Conservation (phyloP, 53 echinoderm and acorn worm species). For the Echinarachnius parma region DNA sequence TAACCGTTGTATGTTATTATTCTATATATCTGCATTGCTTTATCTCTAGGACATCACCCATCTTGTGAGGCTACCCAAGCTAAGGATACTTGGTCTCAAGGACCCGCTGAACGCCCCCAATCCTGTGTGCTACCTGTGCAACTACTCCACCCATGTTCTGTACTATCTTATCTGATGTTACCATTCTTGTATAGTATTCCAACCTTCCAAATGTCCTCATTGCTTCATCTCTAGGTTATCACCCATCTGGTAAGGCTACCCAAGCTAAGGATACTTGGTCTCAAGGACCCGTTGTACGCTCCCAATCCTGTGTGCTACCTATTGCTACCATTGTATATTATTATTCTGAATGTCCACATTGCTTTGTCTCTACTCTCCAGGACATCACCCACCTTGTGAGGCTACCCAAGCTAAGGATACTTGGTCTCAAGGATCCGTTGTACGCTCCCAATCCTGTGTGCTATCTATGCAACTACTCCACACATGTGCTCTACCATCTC, state of each 20-base stretch:
- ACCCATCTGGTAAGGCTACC: slow-evolving; percentile 82
- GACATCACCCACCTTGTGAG: slow-evolving; percentile 86
- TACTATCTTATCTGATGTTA: slow-evolving; percentile 89
- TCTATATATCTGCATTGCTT: too few relatives aligned
- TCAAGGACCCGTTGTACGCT: slow-evolving; percentile 92
- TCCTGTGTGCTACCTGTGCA: slow-evolving; percentile 94
- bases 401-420: slow-evolving; percentile 64
- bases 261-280: slow-evolving; percentile 69
- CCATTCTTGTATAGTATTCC: too few relatives aligned
- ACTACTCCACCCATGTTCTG: slow-evolving; percentile 97
- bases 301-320: slow-evolving; percentile 96
- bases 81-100: slow-evolving; percentile 83
- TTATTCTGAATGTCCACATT: too few relatives aligned
- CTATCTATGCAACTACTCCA: slow-evolving; percentile 96
- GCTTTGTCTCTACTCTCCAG: too few relatives aligned
- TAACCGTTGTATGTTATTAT: too few relatives aligned
- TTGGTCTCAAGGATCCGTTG: slow-evolving; percentile 91
- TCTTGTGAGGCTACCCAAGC: slow-evolving; percentile 70
- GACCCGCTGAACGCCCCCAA: slow-evolving; percentile 94
- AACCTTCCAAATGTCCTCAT: too few relatives aligned
- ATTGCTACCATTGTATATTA: too few relatives aligned
- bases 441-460: slow-evolving; percentile 98
- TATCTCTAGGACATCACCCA: slow-evolving; percentile 97
- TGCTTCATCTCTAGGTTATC: too few relatives aligned
- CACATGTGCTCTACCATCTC: slow-evolving; percentile 93